Evolutionary conservation across 2,888 invertebrate genomes (phyloP), one percentile per base, ranked within the genome.

Genomic region (Antheraea yamamai): DNA sequence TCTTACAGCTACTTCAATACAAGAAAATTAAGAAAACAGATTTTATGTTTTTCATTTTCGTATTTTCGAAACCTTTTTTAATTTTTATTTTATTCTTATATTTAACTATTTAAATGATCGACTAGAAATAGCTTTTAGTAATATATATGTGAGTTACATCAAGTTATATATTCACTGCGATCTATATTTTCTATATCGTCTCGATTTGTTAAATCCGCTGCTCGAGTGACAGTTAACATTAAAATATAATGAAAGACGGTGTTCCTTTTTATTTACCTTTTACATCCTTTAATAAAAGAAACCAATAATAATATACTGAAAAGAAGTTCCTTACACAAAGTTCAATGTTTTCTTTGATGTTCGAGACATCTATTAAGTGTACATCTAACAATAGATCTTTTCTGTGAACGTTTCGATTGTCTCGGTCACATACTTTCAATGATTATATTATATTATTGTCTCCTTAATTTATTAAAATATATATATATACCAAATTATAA

Each of bases 381-480:
- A 79, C 78, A 83, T 82, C 85, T 82, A 85, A 88, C 87, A 90
- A 88, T 86, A 85, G 84, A 73, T 55, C 80, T 82, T 80, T 80
- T 87, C 87, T 88, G 86, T 85, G 87, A 58, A 83, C 83, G 82
- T 85, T 85, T 84, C 84, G 80, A 83, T 80, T 80, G 83, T 85
- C 84, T 84, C 78, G 75, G 79, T 81, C 76, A 81, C 79, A 81
- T 81, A 86, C 87, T 85, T 86, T 77, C 81, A 85, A 88, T 87
- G 83, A 83, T 83, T 77, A 23, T 66, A 64, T 64, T 64, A 64
- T 79, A 74, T 72, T 75, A 70, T 39, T 20, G 39, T 39, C 39
- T n/a, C 2, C n/a, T 12, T 39, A 70, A 18, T 68, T 61, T 61
- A 61, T n/a, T 16, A 30, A 30, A 30, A 66, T n/a, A n/a, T n/a